These are phyloP conservation scores for Irena cyanogastra DNA, from an alignment of 2,113 vertebrate genomes.

Conservation along the genomic window DNA sequence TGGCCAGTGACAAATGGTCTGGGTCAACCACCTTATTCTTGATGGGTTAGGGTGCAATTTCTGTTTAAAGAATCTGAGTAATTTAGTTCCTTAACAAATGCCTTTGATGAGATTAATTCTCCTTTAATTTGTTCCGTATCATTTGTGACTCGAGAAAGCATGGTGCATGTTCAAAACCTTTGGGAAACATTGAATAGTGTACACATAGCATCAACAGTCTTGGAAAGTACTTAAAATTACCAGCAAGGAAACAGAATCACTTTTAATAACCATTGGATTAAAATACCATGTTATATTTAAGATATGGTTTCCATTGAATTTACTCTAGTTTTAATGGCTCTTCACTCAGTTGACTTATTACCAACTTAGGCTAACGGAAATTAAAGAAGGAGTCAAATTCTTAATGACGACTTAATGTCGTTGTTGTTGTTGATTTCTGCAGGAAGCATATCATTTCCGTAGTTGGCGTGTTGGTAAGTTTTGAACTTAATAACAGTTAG, in stretches of 20 bases:
- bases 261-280: background rate
- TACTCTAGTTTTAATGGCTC: background rate
- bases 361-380: background rate
- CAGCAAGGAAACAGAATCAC: background rate
- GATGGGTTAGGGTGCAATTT: background rate
- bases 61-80: background rate
- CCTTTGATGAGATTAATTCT: background rate
- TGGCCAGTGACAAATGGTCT: background rate
- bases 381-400: background rate
- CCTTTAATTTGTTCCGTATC: background rate
- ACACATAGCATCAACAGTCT: background rate
- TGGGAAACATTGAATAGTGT: background rate
- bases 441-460: background rate
- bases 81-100: background rate
- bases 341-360: background rate
- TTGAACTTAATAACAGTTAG: background rate
- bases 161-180: background rate
- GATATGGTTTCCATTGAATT: background rate
- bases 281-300: background rate
- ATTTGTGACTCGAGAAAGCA: background rate
- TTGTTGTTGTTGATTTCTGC: background rate
- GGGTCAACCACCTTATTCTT: background rate
- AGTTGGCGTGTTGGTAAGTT: background rate
- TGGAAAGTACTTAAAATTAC: background rate
- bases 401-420: background rate